Conservation (phyloP, 2,113 vertebrate species). For the Callopanchax toddi region DNA sequence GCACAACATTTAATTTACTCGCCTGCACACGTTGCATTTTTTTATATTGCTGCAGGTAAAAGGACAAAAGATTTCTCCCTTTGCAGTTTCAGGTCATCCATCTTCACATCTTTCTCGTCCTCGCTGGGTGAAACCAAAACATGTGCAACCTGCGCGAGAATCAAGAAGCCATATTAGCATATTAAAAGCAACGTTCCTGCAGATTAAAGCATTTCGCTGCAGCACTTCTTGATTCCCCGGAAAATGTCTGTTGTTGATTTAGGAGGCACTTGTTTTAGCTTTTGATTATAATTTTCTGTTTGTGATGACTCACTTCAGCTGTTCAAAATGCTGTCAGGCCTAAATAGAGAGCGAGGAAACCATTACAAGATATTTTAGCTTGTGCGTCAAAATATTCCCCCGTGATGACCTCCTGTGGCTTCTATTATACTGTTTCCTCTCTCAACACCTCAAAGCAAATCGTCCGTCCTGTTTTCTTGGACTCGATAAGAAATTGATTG, state of each 20-base stretch:
- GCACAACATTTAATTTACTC: not conserved
- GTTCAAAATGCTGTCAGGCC: not conserved
- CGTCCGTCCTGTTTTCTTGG: not conserved
- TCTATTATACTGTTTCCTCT: slow-evolving; percentile 1
- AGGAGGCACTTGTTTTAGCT: not conserved
- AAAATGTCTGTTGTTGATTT: not conserved
- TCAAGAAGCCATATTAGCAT: not conserved
- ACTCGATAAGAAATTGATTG: not conserved
- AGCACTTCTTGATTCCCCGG: not conserved
- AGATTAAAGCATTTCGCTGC: not conserved
- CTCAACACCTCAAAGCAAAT: not conserved
- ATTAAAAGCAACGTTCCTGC: not conserved
- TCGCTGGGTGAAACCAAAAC: not conserved
- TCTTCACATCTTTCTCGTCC: not conserved
- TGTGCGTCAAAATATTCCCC: not conserved
- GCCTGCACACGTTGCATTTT: not conserved
- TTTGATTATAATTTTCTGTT: not conserved
- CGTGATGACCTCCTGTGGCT: not conserved
- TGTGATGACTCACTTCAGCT: not conserved
- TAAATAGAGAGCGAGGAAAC: not conserved
- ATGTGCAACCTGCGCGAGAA: not conserved
- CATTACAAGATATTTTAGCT: not conserved
- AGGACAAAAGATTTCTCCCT: not conserved
- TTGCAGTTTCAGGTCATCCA: not conserved
- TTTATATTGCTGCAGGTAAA: not conserved